Percentiles rank a stretch among this genome's conserved stretches.
phyloP scores from a whole-genome alignment of 2,113 vertebrate genomes.

The Dolichotis patagonum region DNA sequence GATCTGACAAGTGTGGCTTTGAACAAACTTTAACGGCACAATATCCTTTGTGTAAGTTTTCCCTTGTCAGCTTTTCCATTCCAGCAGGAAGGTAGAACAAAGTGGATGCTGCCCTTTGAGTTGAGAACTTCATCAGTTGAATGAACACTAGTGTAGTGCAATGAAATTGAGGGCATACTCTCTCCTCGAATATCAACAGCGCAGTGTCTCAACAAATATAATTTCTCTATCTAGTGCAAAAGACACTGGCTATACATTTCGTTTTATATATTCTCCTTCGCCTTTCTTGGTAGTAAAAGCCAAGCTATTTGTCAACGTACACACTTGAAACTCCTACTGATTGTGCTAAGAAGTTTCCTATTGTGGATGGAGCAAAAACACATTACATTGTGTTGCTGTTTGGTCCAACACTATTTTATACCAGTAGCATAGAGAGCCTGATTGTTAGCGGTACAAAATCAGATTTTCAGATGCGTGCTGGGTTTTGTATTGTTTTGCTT shows the following conservation, averaged over 20 bases:
- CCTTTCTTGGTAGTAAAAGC: conserved; percentile 67
- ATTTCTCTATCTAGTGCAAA: conserved; percentile 84
- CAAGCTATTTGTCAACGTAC: conserved; percentile 77
- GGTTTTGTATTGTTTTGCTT: neutral
- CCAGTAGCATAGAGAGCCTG: neutral
- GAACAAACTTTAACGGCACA: conserved; percentile 91
- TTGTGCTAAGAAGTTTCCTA: conserved; percentile 30
- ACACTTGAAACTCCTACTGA: conserved; percentile 65
- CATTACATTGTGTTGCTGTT: neutral
- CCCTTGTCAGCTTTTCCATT: conserved; percentile 90
- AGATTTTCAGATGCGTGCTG: conserved; percentile 17
- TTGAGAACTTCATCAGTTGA: conserved; percentile 89
- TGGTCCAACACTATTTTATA: neutral
- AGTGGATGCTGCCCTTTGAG: conserved; percentile 88
- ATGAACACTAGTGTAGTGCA: conserved; percentile 84
- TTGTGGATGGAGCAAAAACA: neutral
- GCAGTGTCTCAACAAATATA: conserved; percentile 85
- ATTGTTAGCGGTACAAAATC: neutral
- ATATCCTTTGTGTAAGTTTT: conserved; percentile 89
- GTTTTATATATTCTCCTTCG: conserved; percentile 61
- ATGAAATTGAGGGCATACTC: conserved; percentile 90
- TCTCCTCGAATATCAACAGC: conserved; percentile 83
- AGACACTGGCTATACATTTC: conserved; percentile 73
- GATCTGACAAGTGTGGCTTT: conserved; percentile 90
- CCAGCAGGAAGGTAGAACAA: conserved; percentile 89